Base-by-base conservation (phyloP, 2,113 vertebrate genomes). In the Pampusana beccarii region DNA sequence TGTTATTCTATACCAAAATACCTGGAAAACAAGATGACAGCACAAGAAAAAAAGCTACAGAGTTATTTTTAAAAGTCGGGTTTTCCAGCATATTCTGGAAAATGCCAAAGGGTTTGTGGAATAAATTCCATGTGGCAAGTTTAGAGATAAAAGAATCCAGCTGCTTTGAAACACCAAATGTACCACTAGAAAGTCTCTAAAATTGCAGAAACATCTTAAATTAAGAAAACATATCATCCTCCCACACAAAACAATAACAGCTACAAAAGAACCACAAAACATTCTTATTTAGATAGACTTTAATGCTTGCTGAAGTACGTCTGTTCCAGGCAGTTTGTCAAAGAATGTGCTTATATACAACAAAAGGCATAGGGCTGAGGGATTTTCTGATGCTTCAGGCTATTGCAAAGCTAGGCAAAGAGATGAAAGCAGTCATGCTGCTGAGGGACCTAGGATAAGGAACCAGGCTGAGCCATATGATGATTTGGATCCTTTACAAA, bases 101-200 rank as follows among this genome's bases (percentile, higher is more conserved):
- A 92, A 92, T 62, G 77, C 80, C 78, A 69, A 85, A 92, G 79
- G 51, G 58, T 56, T 87, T 88, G 58, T 74, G 46, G 86, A 95
- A 95, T 91, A 91, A 96, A 95, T 96, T 92, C 53, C 36, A 80
- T 83, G 78, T 89, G 77, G 84, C 64, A 94, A 88, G 51, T 75
- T 90, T n/a, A 56, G 71, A 96, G 92, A 95, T 86, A 90, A 95
- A 96, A 94, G 74, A 75, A 73, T 57, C 44, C 84, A 92, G 78
- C 53, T 91, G 86, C 74, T 91, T 95, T 92, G 71, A 94, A 83
- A 91, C 80, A 89, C 48, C 42, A 94, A 90, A 82, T 13, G 42
- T 36, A 87, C 33, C n/a, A 86, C 51, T 89, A 77, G 66, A 67
- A 92, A 50, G 80, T 50, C 66, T 84, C 70, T 69, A 62, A 89